These are phyloP conservation scores for Macropis europaea DNA, from an alignment of 2,888 invertebrate genomes.

Conservation along the genomic window DNA sequence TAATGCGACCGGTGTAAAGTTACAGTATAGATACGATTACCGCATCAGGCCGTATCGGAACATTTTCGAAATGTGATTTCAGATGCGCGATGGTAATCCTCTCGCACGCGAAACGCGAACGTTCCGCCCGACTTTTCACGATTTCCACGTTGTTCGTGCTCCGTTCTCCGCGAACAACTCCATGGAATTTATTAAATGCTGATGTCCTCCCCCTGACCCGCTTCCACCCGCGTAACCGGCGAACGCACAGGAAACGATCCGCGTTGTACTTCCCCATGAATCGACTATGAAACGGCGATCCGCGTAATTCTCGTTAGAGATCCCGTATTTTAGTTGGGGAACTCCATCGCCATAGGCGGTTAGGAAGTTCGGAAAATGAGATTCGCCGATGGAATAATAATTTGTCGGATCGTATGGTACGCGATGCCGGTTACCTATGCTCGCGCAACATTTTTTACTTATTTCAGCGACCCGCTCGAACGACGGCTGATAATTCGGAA, in stretches of 20 bases:
- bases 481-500: constrained; percentile 12
- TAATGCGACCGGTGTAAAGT: constrained; percentile 11
- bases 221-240: too few species aligned
- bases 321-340: neutral
- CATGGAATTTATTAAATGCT: too few species aligned
- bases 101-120: too few species aligned
- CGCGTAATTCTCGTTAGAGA: neutral
- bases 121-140: too few species aligned
- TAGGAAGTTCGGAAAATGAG: neutral
- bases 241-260: too few species aligned
- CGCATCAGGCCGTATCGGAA: neutral
- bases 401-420: too few species aligned
- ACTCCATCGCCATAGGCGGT: neutral
- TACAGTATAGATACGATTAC: neutral
- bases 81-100: neutral
- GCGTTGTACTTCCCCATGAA: neutral
- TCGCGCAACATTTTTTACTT: too few species aligned
- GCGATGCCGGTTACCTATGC: too few species aligned
- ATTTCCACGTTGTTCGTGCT: too few species aligned
- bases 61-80: constrained; percentile 5
- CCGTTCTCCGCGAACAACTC: too few species aligned
- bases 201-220: too few species aligned
- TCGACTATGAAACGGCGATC: neutral
- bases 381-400: neutral
- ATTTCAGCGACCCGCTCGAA: too few species aligned